Evolutionary conservation across 2,888 invertebrate genomes (phyloP), one percentile per base, ranked within the genome.

Genomic region (Seira musarum): DNA sequence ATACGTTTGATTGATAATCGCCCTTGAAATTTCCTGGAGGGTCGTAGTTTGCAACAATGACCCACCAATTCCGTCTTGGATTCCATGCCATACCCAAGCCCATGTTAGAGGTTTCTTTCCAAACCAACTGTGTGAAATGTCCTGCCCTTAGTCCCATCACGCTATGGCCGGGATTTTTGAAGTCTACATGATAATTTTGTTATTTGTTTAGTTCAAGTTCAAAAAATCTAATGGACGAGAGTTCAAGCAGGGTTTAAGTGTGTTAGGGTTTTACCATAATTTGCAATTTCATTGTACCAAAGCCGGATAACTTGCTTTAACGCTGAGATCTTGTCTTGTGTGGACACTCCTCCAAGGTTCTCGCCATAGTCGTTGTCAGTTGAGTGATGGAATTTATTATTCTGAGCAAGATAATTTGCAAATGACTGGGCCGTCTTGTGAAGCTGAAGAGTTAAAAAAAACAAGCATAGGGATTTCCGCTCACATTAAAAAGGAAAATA

Each of bases 1-100:
- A 21, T 35, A 70, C 70, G 35, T 70, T 70, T 10, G 57, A 35
- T 17, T 25, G 21, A 70, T 70, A 70, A 21, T 30, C 60, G 13
- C 73, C 73, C 19, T 73, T 73, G 22, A 24, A 66, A 66, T 73
- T 73, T 2, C 73, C 73, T 22, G 73, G 66, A 17, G 73, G 73
- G 46, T 22, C 49, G 22, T 73, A 73, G 19, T 73, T 73, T 21
- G 65, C 46, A 0, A 73, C 73, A 1, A 22, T 64, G 24, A 64
- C 40, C 40, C 40, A 73, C n/a, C n/a, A n/a, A n/a, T n/a, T n/a
- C n/a, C n/a, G n/a, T n/a, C n/a, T n/a, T n/a, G n/a, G n/a, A n/a
- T n/a, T n/a, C 73, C 73, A 73, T 17, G 21, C 22, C 49, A 60
- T 64, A 1, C 64, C 64, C 1, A 64, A 24, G 10, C 24, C 64